Evolutionary conservation across 2,113 vertebrate genomes (phyloP).

Genomic region (Zeus faber): DNA sequence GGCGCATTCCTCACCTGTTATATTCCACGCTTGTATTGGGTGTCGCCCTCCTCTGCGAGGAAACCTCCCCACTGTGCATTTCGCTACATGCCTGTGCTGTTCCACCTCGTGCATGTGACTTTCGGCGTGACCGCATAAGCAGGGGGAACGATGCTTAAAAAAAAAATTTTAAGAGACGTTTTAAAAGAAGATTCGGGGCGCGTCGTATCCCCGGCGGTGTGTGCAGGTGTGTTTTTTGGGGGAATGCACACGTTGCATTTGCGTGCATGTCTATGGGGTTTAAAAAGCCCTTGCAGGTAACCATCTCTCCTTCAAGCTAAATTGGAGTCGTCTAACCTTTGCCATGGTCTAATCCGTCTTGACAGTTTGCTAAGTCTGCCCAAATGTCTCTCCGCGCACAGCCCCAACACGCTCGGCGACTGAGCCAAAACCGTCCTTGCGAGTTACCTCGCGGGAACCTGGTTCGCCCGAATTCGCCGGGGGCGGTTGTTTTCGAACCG

Average conservation of each 20-base stretch:
- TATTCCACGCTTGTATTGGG: slow-evolving; percentile 52
- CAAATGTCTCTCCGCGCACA: slow-evolving; percentile 29
- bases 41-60: slow-evolving; percentile 35
- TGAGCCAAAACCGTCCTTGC: too few species aligned
- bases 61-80: slow-evolving; percentile 3
- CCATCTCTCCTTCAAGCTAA: slow-evolving; percentile 59
- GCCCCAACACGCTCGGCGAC: slow-evolving; percentile 24
- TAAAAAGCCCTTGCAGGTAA: slow-evolving; percentile 31
- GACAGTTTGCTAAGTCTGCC: slow-evolving; percentile 51
- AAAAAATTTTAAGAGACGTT: too few species aligned
- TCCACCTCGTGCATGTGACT: slow-evolving; percentile 4
- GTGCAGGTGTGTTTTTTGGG: slow-evolving; percentile 39
- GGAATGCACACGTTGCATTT: not conserved
- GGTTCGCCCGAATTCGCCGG: too few species aligned
- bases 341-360: slow-evolving; percentile 46
- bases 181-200: too few species aligned
- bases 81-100: too few species aligned
- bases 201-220: slow-evolving; percentile 22
- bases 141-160: not conserved
- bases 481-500: too few species aligned
- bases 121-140: too few species aligned
- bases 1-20: slow-evolving; percentile 67
- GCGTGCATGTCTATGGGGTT: not conserved
- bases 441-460: too few species aligned
- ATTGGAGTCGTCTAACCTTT: slow-evolving; percentile 38